Evolutionary conservation across 2,797 vertebrate species (phyloP), one percentile per base, ranked within the genome.

Genomic region (Neosalanx taihuensis): DNA sequence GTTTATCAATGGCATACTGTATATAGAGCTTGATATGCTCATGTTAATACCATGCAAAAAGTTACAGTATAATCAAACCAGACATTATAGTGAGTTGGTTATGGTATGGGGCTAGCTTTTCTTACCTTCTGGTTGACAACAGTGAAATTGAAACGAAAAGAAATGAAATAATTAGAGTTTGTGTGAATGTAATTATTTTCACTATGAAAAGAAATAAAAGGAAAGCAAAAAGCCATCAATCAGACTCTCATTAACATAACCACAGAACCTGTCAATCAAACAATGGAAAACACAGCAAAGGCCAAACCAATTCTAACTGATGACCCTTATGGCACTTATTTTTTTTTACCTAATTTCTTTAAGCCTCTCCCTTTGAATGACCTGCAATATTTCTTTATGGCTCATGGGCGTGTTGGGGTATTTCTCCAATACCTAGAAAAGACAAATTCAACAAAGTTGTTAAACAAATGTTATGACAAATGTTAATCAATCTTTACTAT

Each of bases 341-440:
- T 76, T 61, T 59, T 57, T 92, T 92, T 87, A 98, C 97, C 97
- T 98, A 88, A 99, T 99, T 82, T 99, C 97, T 81, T 99, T 99
- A 15, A 99, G 93, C 75, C 96, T 93, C 84, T 99, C 97, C 83
- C 94, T 94, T 91, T 99, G 97, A 91, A 99, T 99, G 67, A 99
- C 97, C 79, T 99, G 97, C 71, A 99, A 90, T 89, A 99, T 99
- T 87, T 99, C 97, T 83, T 99, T 99, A 90, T 99, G 97, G 94
- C 97, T 99, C 97, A 99, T 99, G 1, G 97, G 97, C 63, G 97
- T 99, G 79, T 99, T 99, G 0, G 96, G 97, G 51, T 99, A 97
- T 89, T 99, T 99, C 90, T 99, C 97, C 90, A 99, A 92, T 84
- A 99, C 97, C 97, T 99, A 83, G 46, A 30, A 90, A 73, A 83